Evolutionary conservation across 1,140 invertebrate species (phyloP), one percentile per base, ranked within the genome.

Genomic region (Sycophila sp.): DNA sequence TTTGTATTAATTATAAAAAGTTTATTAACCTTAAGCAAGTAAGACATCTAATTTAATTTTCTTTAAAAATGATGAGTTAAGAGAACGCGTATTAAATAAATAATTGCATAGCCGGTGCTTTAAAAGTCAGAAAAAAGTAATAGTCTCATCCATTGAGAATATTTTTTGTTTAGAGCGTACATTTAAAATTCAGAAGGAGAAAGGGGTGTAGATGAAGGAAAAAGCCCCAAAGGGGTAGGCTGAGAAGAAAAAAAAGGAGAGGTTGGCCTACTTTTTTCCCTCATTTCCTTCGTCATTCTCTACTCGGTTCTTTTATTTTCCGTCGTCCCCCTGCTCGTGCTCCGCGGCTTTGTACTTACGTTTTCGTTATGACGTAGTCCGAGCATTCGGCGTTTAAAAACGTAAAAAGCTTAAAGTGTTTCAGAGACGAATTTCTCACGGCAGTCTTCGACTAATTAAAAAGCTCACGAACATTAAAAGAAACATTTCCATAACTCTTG

Each of bases 181-280:
- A 69, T 69, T 69, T 47, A 63, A 69, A 69, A 55, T 63, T 56
- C 49, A 63, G 45, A 60, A 49, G 45, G 51, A 8, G 30, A n/a
- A 60, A 49, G 45, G 51, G 10, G 30, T 30, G 28, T 26, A 13
- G 60, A 60, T 13, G 19, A 40, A 6, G 32, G 17, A 11, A 26
- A 24, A 53, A 13, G 17, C 4, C 19, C 8, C 17, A 59, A 36
- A 34, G 32, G 38, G n/a, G 28, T 36, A 17, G 17, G 24, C 26
- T 11, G 17, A 49, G 7, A 15, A 10, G 45, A 55, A 63, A 69
- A 26, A 68, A 47, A 68, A 53, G 56, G 56, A 49, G 49, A 36
- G n/a, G n/a, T n/a, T 62, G 66, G 47, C 36, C 56, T 49, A 62
- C 45, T 62, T 69, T 34, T 66, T 45, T 60, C 15, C 47, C 45